Base-by-base conservation (phyloP, 2,888 invertebrate species). In the Xanthorhoe spadicearia region DNA sequence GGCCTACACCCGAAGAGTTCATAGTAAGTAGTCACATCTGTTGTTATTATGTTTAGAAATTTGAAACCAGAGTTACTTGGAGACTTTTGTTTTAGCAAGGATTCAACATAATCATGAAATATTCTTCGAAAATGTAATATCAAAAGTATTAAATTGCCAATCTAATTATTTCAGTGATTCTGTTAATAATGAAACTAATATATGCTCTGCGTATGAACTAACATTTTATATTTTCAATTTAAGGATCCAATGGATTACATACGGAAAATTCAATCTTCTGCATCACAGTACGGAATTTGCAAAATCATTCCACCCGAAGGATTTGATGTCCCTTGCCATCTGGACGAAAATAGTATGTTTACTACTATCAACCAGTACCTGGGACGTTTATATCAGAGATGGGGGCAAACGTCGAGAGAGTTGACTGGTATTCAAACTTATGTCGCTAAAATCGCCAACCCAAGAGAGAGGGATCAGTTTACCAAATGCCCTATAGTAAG, bases 291-390 rank as follows among this genome's bases (percentile, higher is more conserved):
- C 19, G 98, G 98, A 0, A 95, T 99, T 66, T 98, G 98, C 81
- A 95, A 96, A 72, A 96, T 99, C 28, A 95, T 98, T 19, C 97
- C 98, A 2, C 98, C 98, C 0, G 82, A 93, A 0, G 95, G 93
- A 66, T 98, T 97, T 79, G 95, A 95, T 78, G 85, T 91, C 0
- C 96, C 97, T 71, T 98, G 98, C 79, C 95, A 96, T 74, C 95
- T 98, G 0, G 95, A 96, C 10, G 98, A 98, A 71, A 97, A 97
- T 68, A 96, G 97, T 94, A 90, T 97, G 3, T 98, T 99, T 79
- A 96, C 96, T 0, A 97, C 97, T 0, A 96, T 96, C 71, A 97
- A 98, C 86, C 99, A 99, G 82, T 98, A 98, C 78, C 95, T 98
- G 0, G 96, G 98, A 77, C 96, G 97, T 71, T 95, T 98, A 95